Base-by-base conservation (phyloP, 2,797 vertebrate genomes). In the Basileuterus tristriatus region DNA sequence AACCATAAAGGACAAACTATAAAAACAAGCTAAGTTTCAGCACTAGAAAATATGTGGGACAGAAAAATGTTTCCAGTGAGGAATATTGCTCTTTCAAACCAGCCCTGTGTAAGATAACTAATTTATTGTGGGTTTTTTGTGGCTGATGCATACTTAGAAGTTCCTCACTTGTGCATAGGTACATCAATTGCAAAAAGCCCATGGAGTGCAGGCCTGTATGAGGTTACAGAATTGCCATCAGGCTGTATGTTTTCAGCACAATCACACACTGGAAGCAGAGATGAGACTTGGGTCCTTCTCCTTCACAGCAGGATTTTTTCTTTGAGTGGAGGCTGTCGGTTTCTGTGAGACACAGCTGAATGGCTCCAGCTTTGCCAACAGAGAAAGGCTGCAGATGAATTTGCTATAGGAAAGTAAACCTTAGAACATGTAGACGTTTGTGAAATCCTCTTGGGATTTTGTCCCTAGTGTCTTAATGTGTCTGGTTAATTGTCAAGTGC, bases 401-500 rank as follows among this genome's bases (percentile, higher is more conserved):
- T 89, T 78, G 32, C 58, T 81, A 1, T 21, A 76, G 91, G 32
- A 92, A 96, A 81, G 34, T 46, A 96, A 91, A 60, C 65, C 72
- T 56, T 29, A 43, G 87, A 72, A 77, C 47, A 47, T 26, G 29
- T 71, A 55, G 46, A 77, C 50, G 79, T 76, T 67, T 55, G 44
- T 79, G 86, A 91, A 91, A 72, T 76, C 36, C 91, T 91, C 80
- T 32, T 0, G 16, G 79, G 92, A 83, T 93, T 94, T 92, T 85
- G 90, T 65, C 70, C 52, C 74, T 36, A 39, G 70, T 74, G 89
- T 91, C 69, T 88, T 88, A 76, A 92, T 72, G 22, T 1, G 0
- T 75, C 80, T 93, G 83, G 92, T 93, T 96, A 97, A 96, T 91
- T 94, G 95, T 86, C 89, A 94, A 96, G 89, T 82, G 94, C 87